A percentile compares a stretch with the other conserved stretches of the same genome.
phyloP scores from a whole-genome alignment of 1,140 invertebrate genomes.

The Hermetia illucens region DNA sequence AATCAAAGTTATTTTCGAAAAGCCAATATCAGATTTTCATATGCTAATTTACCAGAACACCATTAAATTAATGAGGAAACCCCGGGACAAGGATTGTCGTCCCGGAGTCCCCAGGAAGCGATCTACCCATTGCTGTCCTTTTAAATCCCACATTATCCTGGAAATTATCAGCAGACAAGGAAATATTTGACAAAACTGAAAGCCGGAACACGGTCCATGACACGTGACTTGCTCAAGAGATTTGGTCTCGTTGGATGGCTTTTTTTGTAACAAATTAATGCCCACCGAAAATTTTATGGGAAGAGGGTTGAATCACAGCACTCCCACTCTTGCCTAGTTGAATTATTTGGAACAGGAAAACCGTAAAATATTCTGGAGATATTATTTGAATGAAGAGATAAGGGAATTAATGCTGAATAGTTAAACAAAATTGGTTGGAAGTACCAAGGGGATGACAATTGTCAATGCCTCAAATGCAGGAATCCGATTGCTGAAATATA shows the following conservation, averaged over 20 bases:
- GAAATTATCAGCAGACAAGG: neutral
- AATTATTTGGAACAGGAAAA: too few species aligned
- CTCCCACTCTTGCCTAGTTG: too few species aligned
- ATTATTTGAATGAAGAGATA: too few species aligned
- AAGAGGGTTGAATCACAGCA: too few species aligned
- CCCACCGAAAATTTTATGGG: too few species aligned
- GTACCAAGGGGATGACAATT: too few species aligned
- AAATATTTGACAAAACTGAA: neutral
- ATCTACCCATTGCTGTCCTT: neutral
- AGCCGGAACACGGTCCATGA: neutral
- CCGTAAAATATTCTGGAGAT: too few species aligned
- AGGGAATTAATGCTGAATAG: too few species aligned
- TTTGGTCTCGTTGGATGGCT: neutral
- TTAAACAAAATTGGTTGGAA: too few species aligned
- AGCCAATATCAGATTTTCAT: neutral
- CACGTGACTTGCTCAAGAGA: neutral
- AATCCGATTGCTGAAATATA: too few species aligned
- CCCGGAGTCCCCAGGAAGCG: neutral
- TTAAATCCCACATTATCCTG: neutral
- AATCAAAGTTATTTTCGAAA: neutral
- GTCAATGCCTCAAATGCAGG: too few species aligned
- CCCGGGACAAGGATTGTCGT: neutral
- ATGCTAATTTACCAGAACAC: neutral
- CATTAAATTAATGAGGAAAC: neutral
- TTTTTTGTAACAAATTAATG: neutral